A percentile compares a stretch with the other conserved stretches of the same genome.
phyloP scores from a whole-genome alignment of 2,113 vertebrate species.

The Cebus imitator region DNA sequence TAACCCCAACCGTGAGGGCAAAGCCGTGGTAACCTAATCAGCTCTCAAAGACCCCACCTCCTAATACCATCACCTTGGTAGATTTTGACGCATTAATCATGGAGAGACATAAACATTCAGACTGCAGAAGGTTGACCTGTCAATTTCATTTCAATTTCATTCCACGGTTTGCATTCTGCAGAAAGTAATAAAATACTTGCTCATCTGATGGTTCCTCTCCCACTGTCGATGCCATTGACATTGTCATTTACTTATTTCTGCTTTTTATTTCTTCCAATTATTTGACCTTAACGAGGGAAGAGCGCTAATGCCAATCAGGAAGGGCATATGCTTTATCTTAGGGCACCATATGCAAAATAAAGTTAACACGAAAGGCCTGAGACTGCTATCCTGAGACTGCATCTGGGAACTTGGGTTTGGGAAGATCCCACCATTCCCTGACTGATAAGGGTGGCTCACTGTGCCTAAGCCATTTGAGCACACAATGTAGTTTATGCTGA shows the following conservation, averaged over 20 bases:
- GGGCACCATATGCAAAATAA: fast-evolving
- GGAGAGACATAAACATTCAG: not conserved
- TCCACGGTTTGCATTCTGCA: not conserved
- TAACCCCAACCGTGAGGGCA: not conserved
- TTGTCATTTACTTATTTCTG: not conserved
- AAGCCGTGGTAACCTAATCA: not conserved
- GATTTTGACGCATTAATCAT: not conserved
- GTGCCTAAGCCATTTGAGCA: not conserved
- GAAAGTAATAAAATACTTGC: not conserved
- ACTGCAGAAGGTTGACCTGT: not conserved
- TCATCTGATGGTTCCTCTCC: not conserved
- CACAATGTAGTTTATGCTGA: not conserved
- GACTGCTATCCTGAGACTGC: not conserved
- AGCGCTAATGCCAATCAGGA: not conserved
- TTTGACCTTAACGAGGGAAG: not conserved
- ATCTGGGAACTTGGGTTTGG: not conserved
- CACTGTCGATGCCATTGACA: not conserved
- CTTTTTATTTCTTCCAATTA: not conserved
- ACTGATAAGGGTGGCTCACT: not conserved
- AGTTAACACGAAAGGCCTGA: not conserved
- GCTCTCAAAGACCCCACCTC: not conserved
- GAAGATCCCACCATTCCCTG: not conserved
- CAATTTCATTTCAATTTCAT: not conserved
- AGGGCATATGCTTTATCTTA: not conserved
- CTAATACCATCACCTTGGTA: not conserved